Conservation (phyloP, 2,113 vertebrate genomes). For the Sebastes fasciatus region DNA sequence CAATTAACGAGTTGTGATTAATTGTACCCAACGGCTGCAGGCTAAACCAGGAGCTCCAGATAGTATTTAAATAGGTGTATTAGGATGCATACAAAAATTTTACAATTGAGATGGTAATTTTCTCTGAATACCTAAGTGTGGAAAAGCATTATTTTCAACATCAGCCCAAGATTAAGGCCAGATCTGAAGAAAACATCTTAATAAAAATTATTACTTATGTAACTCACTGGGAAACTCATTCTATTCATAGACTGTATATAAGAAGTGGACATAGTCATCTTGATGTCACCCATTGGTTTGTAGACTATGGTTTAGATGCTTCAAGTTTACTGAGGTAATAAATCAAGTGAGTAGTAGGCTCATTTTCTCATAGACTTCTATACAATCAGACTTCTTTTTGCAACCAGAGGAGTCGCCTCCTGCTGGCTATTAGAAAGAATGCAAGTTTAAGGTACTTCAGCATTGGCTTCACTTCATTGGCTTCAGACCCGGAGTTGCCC, state of each 20-base stretch:
- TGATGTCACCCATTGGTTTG: no score
- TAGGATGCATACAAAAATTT: not conserved
- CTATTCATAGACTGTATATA: not conserved
- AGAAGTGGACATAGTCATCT: no score
- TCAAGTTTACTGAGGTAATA: no score
- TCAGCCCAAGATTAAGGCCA: not conserved
- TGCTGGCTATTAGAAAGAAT: no score
- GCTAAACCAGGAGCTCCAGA: not conserved
- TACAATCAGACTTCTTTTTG: no score
- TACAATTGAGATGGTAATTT: not conserved
- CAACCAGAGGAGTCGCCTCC: no score
- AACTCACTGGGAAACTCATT: not conserved
- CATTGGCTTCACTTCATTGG: no score
- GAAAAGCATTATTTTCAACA: not conserved
- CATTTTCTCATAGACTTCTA: no score
- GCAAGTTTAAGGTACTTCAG: no score
- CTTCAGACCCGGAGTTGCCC: no score
- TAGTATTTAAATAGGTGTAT: not conserved
- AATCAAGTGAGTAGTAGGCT: no score
- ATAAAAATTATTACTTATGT: not conserved
- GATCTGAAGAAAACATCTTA: not conserved
- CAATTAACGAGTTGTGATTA: slow-evolving; percentile 2
- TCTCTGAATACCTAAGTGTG: not conserved
- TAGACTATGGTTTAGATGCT: no score
- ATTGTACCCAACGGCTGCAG: not conserved